A percentile compares a stretch with the other conserved stretches of the same genome.
These are phyloP conservation scores for Ciconia nigra DNA, from an alignment of 2,797 vertebrate genomes.

Conservation along the genomic window DNA sequence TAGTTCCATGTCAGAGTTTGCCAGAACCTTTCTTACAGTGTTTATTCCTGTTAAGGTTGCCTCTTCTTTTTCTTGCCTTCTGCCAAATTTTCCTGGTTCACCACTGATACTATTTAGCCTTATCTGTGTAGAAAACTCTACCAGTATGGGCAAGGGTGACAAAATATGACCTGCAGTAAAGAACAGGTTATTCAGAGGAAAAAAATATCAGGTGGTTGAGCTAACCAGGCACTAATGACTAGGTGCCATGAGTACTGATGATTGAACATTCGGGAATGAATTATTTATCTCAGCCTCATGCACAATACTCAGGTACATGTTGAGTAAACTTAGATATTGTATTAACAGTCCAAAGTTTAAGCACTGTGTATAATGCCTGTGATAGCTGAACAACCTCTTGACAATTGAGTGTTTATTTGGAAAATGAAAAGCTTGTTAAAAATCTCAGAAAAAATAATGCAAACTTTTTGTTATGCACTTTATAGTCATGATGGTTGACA, in stretches of 20 bases:
- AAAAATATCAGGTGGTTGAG: not conserved
- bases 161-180: not conserved
- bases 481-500: not conserved
- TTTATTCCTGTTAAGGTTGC: not conserved
- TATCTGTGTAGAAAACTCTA: not conserved
- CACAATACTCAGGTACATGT: not conserved
- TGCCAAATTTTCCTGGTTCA: not conserved
- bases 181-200: not conserved
- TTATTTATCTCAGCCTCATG: not conserved
- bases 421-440: constrained; percentile 23
- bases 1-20: not conserved
- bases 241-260: not conserved
- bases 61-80: not conserved
- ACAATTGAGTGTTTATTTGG: not conserved
- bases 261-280: not conserved
- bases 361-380: not conserved
- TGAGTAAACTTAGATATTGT: not conserved
- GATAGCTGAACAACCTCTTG: not conserved
- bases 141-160: not conserved
- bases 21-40: not conserved
- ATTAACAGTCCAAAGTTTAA: not conserved
- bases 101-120: not conserved
- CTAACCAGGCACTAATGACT: not conserved
- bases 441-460: not conserved
- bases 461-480: not conserved